Evolutionary conservation across 2,113 vertebrate species (phyloP).

Genomic region (Forbesichthys agassizii): DNA sequence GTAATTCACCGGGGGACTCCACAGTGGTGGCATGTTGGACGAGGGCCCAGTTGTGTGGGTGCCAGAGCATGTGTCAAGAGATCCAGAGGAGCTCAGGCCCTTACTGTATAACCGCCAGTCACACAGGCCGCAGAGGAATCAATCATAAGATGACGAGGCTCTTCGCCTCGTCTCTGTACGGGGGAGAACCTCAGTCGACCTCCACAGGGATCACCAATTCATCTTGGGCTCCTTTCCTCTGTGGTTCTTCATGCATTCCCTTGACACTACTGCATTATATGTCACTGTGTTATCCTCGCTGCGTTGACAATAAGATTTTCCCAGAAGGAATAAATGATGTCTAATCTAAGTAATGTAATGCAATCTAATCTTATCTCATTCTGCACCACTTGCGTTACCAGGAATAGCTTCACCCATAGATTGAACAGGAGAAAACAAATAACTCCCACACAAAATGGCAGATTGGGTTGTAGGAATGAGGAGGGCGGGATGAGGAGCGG

Average conservation of each 20-base stretch:
- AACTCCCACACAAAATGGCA: slow-evolving; percentile 26
- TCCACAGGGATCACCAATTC: slow-evolving; percentile 35
- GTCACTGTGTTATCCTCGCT: too few relatives aligned
- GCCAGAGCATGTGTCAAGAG: slow-evolving; percentile 71
- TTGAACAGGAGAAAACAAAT: slow-evolving; percentile 7
- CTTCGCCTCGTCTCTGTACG: slow-evolving; percentile 20
- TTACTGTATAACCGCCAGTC: slow-evolving; percentile 31
- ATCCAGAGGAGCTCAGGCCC: slow-evolving; percentile 46
- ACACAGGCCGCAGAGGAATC: slow-evolving; percentile 49
- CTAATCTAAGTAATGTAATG: too few relatives aligned
- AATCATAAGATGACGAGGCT: slow-evolving; percentile 46
- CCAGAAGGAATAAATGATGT: too few relatives aligned
- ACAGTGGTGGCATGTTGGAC: slow-evolving; percentile 68
- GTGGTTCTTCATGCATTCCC: too few relatives aligned
- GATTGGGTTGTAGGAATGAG: slow-evolving; percentile 9
- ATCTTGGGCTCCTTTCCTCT: not conserved
- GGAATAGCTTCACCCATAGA: not conserved
- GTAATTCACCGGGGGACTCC: slow-evolving; percentile 66
- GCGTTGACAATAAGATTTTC: too few relatives aligned
- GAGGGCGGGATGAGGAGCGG: slow-evolving; percentile 25
- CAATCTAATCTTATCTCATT: too few relatives aligned
- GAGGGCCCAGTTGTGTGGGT: slow-evolving; percentile 39
- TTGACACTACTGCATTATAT: too few relatives aligned
- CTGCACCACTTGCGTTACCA: too few relatives aligned
- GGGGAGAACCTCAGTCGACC: slow-evolving; percentile 34